Evolutionary conservation across 2,797 vertebrate species (phyloP).

Genomic region (Gephyroberyx darwinii): DNA sequence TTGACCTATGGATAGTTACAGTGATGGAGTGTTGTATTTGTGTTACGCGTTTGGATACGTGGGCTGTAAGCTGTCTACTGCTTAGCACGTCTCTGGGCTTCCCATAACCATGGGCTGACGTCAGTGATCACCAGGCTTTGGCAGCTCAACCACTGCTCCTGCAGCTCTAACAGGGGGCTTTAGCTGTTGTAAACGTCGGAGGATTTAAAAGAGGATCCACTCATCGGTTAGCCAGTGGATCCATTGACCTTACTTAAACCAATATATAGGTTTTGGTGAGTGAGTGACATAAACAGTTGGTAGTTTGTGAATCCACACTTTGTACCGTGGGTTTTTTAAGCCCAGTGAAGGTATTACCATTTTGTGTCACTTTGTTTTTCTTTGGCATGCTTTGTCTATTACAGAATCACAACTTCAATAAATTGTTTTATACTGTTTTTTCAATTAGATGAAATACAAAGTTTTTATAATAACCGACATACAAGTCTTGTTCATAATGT

Average conservation of each 20-base stretch:
- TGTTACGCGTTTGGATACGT: conserved; percentile 26
- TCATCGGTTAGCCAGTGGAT: conserved; percentile 27
- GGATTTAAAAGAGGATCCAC: conserved; percentile 58
- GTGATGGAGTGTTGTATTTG: conserved; percentile 13
- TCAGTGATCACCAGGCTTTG: conserved; percentile 62
- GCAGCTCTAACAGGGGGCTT: conserved; percentile 64
- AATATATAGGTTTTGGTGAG: not conserved
- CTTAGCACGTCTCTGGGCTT: conserved; percentile 54
- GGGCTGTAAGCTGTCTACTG: conserved; percentile 53
- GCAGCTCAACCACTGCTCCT: conserved; percentile 58
- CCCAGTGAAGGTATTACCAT: not conserved
- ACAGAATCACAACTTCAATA: conserved; percentile 40
- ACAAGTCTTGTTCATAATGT: not conserved
- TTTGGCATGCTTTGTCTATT: conserved; percentile 23
- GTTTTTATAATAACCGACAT: conserved; percentile 4
- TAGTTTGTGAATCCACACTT: conserved; percentile 5
- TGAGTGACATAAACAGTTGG: not conserved
- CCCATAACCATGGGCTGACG: conserved; percentile 58
- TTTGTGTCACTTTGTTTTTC: not conserved
- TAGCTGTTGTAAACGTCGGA: conserved; percentile 51
- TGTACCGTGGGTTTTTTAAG: conserved; percentile 14
- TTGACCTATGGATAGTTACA: not conserved
- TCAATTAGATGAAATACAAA: conserved; percentile 34
- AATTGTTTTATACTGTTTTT: conserved; percentile 64
- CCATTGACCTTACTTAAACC: conserved; percentile 32